A percentile compares a stretch with the other conserved stretches of the same genome.
Conservation (phyloP, 2,888 invertebrate genomes). For the Synergus itoensis region DNA sequence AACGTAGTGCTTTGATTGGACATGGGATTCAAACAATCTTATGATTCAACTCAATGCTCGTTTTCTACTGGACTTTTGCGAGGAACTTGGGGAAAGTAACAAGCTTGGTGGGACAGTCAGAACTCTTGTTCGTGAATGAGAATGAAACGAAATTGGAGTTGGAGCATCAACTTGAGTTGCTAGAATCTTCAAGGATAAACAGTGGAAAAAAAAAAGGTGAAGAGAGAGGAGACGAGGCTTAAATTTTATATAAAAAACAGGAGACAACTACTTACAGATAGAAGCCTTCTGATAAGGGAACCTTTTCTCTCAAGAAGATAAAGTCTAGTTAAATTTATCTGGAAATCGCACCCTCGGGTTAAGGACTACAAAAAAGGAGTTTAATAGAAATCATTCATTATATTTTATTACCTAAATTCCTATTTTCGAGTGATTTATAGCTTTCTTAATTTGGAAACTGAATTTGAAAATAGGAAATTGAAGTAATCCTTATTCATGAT, state of each 20-base stretch:
- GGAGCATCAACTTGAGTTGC: constrained; percentile 42
- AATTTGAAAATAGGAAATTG: no score
- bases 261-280: neutral
- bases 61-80: constrained; percentile 48
- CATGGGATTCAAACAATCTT: constrained; percentile 48
- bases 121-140: constrained; percentile 41
- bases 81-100: constrained; percentile 52
- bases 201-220: constrained; percentile 46
- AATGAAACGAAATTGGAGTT: constrained; percentile 50
- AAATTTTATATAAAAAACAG: neutral
- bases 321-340: neutral
- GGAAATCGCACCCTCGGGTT: neutral
- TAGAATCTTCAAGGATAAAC: constrained; percentile 31
- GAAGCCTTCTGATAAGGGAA: neutral
- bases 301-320: neutral
- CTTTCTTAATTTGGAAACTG: no score
- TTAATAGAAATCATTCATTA: neutral
- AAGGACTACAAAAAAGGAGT: neutral
- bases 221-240: neutral
- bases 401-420: neutral
- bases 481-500: no score
- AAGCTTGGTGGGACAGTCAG: constrained; percentile 43
- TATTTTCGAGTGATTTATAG: no score
- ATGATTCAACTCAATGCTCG: constrained; percentile 52
- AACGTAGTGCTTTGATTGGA: neutral